Evolutionary conservation across 37 sponge, comb jelly and placozoan genomes (phyloP), one percentile per base, ranked within the genome.

Genomic region (Hormiphora californensis): DNA sequence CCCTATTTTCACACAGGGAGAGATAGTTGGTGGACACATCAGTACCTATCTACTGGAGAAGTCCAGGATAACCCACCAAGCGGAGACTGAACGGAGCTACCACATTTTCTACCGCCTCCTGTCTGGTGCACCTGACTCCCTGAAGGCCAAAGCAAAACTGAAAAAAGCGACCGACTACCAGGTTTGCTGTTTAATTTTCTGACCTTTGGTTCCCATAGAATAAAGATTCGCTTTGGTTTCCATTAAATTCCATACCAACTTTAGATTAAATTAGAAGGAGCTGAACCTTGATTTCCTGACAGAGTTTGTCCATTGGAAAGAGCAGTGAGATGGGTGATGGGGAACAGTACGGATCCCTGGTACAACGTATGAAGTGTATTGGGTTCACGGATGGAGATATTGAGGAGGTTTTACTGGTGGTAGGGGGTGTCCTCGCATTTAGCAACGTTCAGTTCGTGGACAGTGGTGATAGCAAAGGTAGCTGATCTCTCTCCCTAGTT

Each of bases 41-140:
- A 94, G 93, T 17, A 94, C 94, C 67, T 96, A 96, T 57, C 87
- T 96, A 54, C 89, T 96, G 88, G 98, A 96, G 89, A 96, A 93
- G 86, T 96, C 98, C 44, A 88, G 98, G 12, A 89, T 96, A 23
- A 91, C 92, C 61, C 85, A 88, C 38, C 98, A 96, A 63, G 54
- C 54, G 68, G 78, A 88, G 0, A 91, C 89, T 32, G 98, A 96
- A 91, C 81, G 98, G 43, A 94, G 92, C 67, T 96, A 96, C 85
- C 98, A 96, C 87, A 78, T 94, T 62, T 96, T 96, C 89, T 96
- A 96, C 85, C 90, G 88, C 28, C 87, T 96, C 40, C 46, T 91
- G 23, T 93, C 93, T 63, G 93, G 94, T 41, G 93, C 94, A 49
- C 88, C 93, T 55, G 32, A 53, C 2, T 88, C 92, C 0, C 86